These are phyloP conservation scores for Parazoanthus darwini DNA, from an alignment of 92 coral and sea anemone species.

Conservation along the genomic window DNA sequence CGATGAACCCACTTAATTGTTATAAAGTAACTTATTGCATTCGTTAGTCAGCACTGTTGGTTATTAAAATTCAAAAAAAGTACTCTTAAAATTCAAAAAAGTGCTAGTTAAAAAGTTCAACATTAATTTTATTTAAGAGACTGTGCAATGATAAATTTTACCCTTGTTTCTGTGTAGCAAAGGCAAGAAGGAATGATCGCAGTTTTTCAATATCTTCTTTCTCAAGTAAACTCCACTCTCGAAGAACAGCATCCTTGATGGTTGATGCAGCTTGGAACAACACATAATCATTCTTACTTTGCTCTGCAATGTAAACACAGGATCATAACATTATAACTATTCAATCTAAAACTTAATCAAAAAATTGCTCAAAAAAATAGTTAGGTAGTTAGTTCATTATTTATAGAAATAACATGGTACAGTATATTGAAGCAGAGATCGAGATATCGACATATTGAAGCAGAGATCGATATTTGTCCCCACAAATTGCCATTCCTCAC, in stretches of 20 bases:
- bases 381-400: no score
- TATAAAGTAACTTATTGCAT: no score
- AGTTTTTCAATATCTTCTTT: slow-evolving; percentile 74
- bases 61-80: no score
- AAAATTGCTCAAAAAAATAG: background rate
- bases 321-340: background rate
- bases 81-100: no score
- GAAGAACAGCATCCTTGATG: slow-evolving; percentile 87
- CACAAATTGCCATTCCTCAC: no score
- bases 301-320: slow-evolving; percentile 56
- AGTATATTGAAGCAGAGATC: no score
- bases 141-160: slow-evolving; percentile 15
- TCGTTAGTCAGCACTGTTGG: no score
- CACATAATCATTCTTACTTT: slow-evolving; percentile 93
- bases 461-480: no score
- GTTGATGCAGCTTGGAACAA: slow-evolving; percentile 95
- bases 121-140: background rate
- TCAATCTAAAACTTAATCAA: background rate
- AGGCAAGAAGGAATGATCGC: slow-evolving; percentile 81
- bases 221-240: slow-evolving; percentile 84
- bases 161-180: slow-evolving; percentile 89
- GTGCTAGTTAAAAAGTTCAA: background rate
- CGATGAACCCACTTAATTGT: no score
- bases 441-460: no score
- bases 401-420: no score